These are phyloP conservation scores for Platyrinchus mystaceus DNA, from an alignment of 2,797 vertebrate species.

Conservation along the genomic window DNA sequence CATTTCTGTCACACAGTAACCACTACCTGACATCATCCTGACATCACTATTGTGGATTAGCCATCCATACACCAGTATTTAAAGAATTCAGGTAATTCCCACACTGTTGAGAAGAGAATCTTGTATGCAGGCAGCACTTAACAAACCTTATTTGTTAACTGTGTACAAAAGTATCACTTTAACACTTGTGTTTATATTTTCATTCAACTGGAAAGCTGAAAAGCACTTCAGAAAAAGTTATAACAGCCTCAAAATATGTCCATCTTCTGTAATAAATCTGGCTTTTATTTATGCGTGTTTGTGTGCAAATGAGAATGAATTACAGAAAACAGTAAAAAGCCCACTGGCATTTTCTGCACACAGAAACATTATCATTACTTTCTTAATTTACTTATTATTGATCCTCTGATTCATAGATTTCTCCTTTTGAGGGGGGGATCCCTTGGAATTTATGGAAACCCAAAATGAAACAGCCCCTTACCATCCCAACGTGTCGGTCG, in stretches of 20 bases:
- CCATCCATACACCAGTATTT: not conserved
- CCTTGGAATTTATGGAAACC: not conserved
- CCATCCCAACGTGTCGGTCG: constrained; percentile 96
- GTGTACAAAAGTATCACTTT: not conserved
- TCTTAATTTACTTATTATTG: not conserved
- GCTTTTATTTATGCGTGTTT: not conserved
- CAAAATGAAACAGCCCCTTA: constrained; percentile 59
- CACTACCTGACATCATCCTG: not conserved
- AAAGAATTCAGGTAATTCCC: not conserved
- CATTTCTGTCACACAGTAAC: not conserved
- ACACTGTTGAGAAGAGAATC: not conserved
- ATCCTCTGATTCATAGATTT: not conserved
- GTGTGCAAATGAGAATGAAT: not conserved
- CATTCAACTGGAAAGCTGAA: not conserved
- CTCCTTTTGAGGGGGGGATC: not conserved
- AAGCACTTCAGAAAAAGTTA: not conserved
- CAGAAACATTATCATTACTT: not conserved
- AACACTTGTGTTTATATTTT: not conserved
- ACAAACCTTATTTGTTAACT: not conserved
- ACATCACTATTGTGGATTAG: accelerated
- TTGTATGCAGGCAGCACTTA: accelerated
- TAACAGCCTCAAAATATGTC: not conserved
- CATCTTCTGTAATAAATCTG: not conserved
- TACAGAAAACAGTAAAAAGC: not conserved
- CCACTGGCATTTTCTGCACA: not conserved